Conservation (phyloP, 1,140 invertebrate genomes). For the Acromyrmex charruanus region DNA sequence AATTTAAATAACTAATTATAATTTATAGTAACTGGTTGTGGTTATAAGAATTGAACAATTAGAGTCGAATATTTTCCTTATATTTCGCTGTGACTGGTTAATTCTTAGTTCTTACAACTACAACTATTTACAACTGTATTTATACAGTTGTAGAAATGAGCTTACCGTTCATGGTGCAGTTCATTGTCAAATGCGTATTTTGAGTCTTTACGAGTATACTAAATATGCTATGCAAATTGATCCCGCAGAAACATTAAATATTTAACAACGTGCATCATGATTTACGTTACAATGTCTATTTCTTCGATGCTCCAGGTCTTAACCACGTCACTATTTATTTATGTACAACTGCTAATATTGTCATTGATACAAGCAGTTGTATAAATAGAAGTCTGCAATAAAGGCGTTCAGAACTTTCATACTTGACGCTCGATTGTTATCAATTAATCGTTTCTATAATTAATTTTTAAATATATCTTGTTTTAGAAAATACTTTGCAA, state of each 20-base stretch:
- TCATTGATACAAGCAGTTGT: background rate
- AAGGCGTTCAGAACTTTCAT: background rate
- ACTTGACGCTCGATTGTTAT: background rate
- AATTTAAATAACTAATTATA: too few relatives aligned
- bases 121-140: too few relatives aligned
- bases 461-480: background rate
- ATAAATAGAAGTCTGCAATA: background rate
- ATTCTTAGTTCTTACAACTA: too few relatives aligned
- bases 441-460: conserved; percentile 1
- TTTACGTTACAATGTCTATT: conserved; percentile 20
- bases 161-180: background rate
- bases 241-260: conserved; percentile 1
- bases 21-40: too few relatives aligned
- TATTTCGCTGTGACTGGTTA: too few relatives aligned
- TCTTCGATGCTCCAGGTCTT: background rate
- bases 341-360: background rate
- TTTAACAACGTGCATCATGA: background rate
- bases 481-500: background rate
- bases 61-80: too few relatives aligned
- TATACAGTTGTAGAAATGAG: too few relatives aligned
- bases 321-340: conserved; percentile 11
- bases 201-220: background rate
- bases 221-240: conserved; percentile 10
- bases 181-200: background rate
- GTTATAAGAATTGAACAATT: too few relatives aligned